Evolutionary conservation across 2,888 invertebrate species (phyloP).

Genomic region (Autographa pulchrina): DNA sequence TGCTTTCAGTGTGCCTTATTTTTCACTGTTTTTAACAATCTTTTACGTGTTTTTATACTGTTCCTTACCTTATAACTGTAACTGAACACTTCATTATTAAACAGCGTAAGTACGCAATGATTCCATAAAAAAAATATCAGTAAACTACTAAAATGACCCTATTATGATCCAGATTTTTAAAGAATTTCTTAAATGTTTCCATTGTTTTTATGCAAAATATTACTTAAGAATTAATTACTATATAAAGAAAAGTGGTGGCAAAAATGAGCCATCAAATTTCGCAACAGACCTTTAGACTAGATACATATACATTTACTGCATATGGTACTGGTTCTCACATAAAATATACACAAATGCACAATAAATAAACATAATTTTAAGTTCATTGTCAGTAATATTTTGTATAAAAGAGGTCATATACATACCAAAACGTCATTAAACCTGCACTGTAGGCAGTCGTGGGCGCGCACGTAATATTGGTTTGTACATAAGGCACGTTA

Average conservation of each 20-base stretch:
- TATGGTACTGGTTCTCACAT: not conserved
- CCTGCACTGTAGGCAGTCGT: conserved; percentile 38
- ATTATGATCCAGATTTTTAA: conserved; percentile 14
- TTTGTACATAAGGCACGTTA: conserved; percentile 51
- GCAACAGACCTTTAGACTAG: no score
- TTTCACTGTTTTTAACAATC: conserved; percentile 25
- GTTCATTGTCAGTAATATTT: conserved; percentile 40
- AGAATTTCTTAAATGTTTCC: conserved; percentile 7
- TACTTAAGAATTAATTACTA: conserved; percentile 8
- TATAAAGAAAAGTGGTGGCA: not conserved
- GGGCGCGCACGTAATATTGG: conserved; percentile 38
- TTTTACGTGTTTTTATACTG: conserved; percentile 6
- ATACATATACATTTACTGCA: no score
- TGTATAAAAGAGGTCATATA: conserved; percentile 39
- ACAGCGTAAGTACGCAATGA: not conserved
- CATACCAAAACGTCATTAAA: conserved; percentile 23
- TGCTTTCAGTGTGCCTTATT: conserved; percentile 55
- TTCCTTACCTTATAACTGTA: not conserved
- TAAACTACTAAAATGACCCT: not conserved
- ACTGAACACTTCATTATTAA: not conserved
- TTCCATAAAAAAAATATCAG: not conserved
- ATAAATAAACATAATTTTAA: not conserved
- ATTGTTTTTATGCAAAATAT: conserved; percentile 44
- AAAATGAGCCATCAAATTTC: not conserved
- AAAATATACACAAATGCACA: conserved; percentile 11